phyloP scores from a whole-genome alignment of 2,888 invertebrate species.

The Petrolisthes cinctipes region DNA sequence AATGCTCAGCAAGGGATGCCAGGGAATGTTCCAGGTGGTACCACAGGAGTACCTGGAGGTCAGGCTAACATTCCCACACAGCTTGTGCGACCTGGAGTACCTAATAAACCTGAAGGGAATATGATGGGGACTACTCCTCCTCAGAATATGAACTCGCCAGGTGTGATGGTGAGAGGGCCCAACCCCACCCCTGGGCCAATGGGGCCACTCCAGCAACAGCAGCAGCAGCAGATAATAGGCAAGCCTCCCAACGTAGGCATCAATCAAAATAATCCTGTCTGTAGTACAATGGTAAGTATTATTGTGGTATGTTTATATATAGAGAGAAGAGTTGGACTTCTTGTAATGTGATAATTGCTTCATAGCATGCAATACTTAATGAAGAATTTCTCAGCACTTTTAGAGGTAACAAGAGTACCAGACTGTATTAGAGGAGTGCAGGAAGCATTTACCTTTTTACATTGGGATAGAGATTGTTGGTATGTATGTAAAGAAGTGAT shows the following conservation, averaged over 20 bases:
- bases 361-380: too few relatives aligned
- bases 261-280: constrained; percentile 61
- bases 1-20: constrained; percentile 67
- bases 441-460: too few relatives aligned
- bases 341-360: not conserved
- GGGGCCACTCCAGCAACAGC: constrained; percentile 25
- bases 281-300: constrained; percentile 48
- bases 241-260: constrained; percentile 60
- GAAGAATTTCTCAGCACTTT: too few relatives aligned
- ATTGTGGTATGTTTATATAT: not conserved
- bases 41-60: constrained; percentile 67
- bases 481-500: too few relatives aligned
- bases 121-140: constrained; percentile 54
- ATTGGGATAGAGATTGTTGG: too few relatives aligned
- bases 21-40: constrained; percentile 71
- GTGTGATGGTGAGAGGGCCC: constrained; percentile 47
- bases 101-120: constrained; percentile 61
- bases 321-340: not conserved
- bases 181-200: constrained; percentile 46
- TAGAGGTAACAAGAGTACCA: too few relatives aligned
- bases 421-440: too few relatives aligned
- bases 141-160: constrained; percentile 41
- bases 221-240: constrained; percentile 36
- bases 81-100: constrained; percentile 52
- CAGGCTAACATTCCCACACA: constrained; percentile 51